Evolutionary conservation across 2,888 invertebrate genomes (phyloP).

Genomic region (Eudemis profundana): DNA sequence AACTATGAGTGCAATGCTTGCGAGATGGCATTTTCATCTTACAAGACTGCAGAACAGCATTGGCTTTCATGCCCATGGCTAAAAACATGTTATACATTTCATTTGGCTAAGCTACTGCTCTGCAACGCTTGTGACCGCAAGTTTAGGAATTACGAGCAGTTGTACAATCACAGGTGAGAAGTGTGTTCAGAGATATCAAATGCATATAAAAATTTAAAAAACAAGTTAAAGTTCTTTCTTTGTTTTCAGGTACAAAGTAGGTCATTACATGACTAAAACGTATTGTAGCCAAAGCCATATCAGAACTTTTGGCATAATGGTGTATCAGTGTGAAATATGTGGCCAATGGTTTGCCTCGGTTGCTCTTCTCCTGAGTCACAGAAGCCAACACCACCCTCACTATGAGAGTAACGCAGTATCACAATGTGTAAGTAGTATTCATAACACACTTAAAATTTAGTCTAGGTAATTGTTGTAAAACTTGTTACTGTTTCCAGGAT

Average conservation of each 20-base stretch:
- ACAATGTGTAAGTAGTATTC: conserved; percentile 55
- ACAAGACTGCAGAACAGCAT: conserved; percentile 74
- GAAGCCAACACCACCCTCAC: conserved; percentile 66
- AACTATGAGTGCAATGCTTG: conserved; percentile 88
- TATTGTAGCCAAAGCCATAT: conserved; percentile 54
- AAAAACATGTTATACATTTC: conserved; percentile 70
- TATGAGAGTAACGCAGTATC: conserved; percentile 57
- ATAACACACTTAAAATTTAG: not conserved
- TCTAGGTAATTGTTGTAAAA: not conserved
- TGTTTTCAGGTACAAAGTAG: conserved; percentile 76
- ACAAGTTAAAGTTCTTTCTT: conserved; percentile 13
- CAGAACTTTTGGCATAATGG: conserved; percentile 57
- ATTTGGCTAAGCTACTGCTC: conserved; percentile 73
- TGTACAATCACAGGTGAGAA: conserved; percentile 78
- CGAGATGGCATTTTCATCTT: conserved; percentile 67
- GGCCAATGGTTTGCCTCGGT: conserved; percentile 66
- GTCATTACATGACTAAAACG: conserved; percentile 73
- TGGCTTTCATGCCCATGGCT: conserved; percentile 76
- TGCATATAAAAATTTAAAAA: not conserved
- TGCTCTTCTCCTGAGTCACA: conserved; percentile 67
- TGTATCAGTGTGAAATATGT: conserved; percentile 80
- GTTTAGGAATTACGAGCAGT: conserved; percentile 78
- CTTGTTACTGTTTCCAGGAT: conserved; percentile 46
- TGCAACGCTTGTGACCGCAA: conserved; percentile 81
- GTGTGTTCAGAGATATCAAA: conserved; percentile 1